Base-by-base conservation (phyloP, 2,888 invertebrate species). In the Stenodera caucasica region DNA sequence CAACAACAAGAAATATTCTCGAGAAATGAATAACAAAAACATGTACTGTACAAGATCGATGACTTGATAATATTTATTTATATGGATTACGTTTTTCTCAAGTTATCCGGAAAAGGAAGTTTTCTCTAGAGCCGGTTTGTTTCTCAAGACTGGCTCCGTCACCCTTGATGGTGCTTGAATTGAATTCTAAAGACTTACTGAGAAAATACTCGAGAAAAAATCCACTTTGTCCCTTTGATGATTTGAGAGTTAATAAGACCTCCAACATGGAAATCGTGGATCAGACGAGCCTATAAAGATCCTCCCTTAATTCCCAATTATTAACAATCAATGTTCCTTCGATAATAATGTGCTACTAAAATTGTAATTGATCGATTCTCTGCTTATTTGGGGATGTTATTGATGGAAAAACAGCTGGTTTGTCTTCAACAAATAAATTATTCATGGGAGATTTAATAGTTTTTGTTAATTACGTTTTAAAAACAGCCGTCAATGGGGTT, bases 31-130 rank as follows among this genome's bases (percentile, higher is more conserved):
- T 45, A 26, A 45, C 45, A 45, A 45, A 45, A 45, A 45, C 45
- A 23, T n/a, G 45, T 45, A 45, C 23, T 23, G 45, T 45, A 23
- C 23, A 53, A 55, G 65, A 65, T 60, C 65, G 62, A 63, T 63
- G 65, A 65, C 65, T 62, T 60, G 45, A 45, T 45, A 59, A 12
- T 12, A 12, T 23, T 49, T 57, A 65, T 65, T 65, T 63, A 60
- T 65, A 59, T 57, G 57, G 57, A 60, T 60, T 63, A 40, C 37
- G 54, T 65, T 65, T 63, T 62, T 57, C 56, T 54, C 49, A 37
- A 55, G n/a, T 40, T 40, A 59, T 68, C 67, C 69, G 69, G 68
- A 68, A 69, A 69, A 68, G 69, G 69, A 69, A 69, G 68, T 69
- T 67, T 64, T 61, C 64, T 60, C 50, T 33, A 40, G 57, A 66